Evolutionary conservation across 2,113 vertebrate species (phyloP), one percentile per base, ranked within the genome.

Genomic region (Ageneiosus marmoratus): DNA sequence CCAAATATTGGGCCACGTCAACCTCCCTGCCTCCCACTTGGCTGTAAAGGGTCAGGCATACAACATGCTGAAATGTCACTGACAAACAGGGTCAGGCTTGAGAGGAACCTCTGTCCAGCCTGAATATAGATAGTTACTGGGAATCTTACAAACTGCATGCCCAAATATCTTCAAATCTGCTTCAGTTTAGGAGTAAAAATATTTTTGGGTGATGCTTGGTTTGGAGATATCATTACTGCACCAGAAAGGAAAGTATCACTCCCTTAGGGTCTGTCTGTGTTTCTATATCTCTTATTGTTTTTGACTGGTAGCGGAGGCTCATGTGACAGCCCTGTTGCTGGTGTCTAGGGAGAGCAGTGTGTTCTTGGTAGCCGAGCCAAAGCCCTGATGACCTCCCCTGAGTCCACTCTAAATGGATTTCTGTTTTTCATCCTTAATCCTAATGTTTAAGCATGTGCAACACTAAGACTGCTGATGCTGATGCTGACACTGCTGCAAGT

Each of bases 331-430:
- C 77, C 82, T 77, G 83, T 56, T 86, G 83, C 85, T 48, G 83
- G 82, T 85, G 76, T 85, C 87, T 78, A 51, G 87, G 85, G 87
- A 88, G 44, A 86, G 85, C 63, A 44, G 48, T 65, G 84, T 83
- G 82, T 81, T 44, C 44, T 77, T 58, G 85, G 70, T 82, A 85
- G 85, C 83, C 53, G 3, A 62, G 70, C 60, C 37, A 81, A 88
- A 85, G 77, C 77, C 65, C 60, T 46, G 53, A 82, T 85, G 87
- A 85, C 85, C 87, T 88, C 85, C 78, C 73, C 34, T 29, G 80
- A 37, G 85, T 79, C 77, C 4, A 13, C 4, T 50, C 77, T 88
- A 83, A 87, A 67, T 79, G 78, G 83, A 88, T 86, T 81, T 85
- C 74, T 87, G 83, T 85, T 85, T 85, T 85, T 83, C 50, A 51